A percentile compares a stretch with the other conserved stretches of the same genome.
Evolutionary conservation across 2,797 vertebrate genomes (phyloP).

Genomic region (Coregonus sp.): DNA sequence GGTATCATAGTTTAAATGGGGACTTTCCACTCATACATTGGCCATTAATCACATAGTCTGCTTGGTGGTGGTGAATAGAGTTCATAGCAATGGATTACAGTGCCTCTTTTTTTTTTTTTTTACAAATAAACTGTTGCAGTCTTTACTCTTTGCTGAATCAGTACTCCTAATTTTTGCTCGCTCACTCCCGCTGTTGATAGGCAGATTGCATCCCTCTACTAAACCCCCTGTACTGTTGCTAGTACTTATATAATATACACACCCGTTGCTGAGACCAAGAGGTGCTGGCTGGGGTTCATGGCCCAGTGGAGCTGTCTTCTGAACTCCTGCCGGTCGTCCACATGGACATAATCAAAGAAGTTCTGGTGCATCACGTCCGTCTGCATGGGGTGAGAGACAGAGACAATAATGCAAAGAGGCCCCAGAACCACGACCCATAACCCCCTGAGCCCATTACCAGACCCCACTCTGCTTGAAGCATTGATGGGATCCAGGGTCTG

Average conservation of each 20-base stretch:
- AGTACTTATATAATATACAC: constrained; percentile 55
- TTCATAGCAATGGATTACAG: background rate
- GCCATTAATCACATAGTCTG: background rate
- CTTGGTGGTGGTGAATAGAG: background rate
- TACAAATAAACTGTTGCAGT: too few relatives aligned
- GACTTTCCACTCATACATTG: background rate
- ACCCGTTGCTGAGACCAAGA: constrained; percentile 70
- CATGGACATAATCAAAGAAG: constrained; percentile 94
- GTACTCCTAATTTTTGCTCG: background rate
- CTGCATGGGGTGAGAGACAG: constrained; percentile 62
- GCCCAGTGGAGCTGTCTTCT: constrained; percentile 94
- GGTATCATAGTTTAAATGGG: background rate
- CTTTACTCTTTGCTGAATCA: background rate
- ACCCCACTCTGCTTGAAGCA: background rate
- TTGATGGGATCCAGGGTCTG: constrained; percentile 5
- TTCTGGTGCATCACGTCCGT: constrained; percentile 98
- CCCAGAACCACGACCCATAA: background rate
- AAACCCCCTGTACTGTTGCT: background rate
- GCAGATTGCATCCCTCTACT: background rate
- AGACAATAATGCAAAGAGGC: background rate
- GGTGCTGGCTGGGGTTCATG: constrained; percentile 87
- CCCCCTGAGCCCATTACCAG: background rate
- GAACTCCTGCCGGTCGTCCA: constrained; percentile 96
- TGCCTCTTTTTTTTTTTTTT: background rate
- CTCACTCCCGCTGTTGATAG: background rate